Conservation (phyloP, 2,113 vertebrate genomes). For the Poeciliopsis turrubarensis region DNA sequence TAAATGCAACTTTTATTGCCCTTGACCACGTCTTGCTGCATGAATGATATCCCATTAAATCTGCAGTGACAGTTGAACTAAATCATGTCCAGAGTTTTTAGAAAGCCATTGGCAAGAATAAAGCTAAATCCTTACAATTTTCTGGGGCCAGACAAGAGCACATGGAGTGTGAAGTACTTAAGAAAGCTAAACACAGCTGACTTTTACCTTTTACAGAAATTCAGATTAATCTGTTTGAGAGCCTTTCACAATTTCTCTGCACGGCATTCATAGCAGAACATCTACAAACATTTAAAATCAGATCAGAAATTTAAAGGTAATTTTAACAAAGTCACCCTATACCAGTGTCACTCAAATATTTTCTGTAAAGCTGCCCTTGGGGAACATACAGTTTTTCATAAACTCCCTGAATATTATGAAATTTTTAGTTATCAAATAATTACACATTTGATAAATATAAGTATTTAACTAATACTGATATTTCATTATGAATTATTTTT, state of each 20-base stretch:
- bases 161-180: constrained; percentile 59
- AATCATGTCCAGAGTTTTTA: constrained; percentile 59
- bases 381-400: too few species aligned
- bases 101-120: constrained; percentile 55
- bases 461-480: too few species aligned
- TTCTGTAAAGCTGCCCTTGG: too few species aligned
- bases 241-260: constrained; percentile 20
- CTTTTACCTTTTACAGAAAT: constrained; percentile 58
- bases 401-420: too few species aligned
- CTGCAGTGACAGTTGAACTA: constrained; percentile 64
- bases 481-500: too few species aligned
- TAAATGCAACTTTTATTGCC: constrained; percentile 41
- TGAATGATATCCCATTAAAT: constrained; percentile 76
- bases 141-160: constrained; percentile 51
- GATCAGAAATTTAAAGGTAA: constrained; percentile 2
- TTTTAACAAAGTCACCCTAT: neutral
- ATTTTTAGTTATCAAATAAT: too few species aligned
- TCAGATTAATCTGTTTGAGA: constrained; percentile 49
- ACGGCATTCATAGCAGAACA: constrained; percentile 22
- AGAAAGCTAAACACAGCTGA: constrained; percentile 60
- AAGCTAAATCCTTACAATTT: constrained; percentile 62
- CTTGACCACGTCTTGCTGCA: constrained; percentile 62
- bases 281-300: constrained; percentile 24
- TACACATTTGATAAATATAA: too few species aligned
- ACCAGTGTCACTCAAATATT: too few species aligned